A percentile compares a stretch with the other conserved stretches of the same genome.
Evolutionary conservation across 2,888 invertebrate genomes (phyloP).

Genomic region (Mimas tiliae): DNA sequence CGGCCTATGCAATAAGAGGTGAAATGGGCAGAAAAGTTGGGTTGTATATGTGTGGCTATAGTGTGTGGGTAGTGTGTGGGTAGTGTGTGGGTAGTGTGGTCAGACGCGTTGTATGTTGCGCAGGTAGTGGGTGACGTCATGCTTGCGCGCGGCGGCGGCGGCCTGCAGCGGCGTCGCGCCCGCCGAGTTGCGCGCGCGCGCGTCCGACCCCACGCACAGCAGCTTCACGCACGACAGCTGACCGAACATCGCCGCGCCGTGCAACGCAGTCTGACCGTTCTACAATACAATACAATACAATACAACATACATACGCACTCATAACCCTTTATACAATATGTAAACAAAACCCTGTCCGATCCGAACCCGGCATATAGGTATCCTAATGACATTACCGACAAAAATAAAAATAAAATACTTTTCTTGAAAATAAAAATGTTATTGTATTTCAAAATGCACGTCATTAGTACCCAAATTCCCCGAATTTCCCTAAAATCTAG

Average conservation of each 20-base stretch:
- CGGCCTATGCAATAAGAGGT: too few relatives aligned
- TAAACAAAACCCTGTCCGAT: too few relatives aligned
- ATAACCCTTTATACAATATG: too few relatives aligned
- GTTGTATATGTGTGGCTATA: neutral
- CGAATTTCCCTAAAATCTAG: too few relatives aligned
- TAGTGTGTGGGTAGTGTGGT: neutral
- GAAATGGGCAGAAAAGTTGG: neutral
- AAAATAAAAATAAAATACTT: too few relatives aligned
- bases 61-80: neutral
- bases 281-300: slow-evolving; percentile 55
- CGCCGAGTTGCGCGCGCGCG: slow-evolving; percentile 87
- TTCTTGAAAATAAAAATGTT: too few relatives aligned
- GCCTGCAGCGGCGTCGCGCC: slow-evolving; percentile 85
- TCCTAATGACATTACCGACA: too few relatives aligned
- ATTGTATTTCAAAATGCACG: too few relatives aligned
- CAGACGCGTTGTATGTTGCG: slow-evolving; percentile 33
- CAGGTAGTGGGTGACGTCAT: slow-evolving; percentile 74
- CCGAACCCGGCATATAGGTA: too few relatives aligned
- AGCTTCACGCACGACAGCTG: slow-evolving; percentile 87
- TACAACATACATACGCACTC: too few relatives aligned
- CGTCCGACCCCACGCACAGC: slow-evolving; percentile 82
- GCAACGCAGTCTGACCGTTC: slow-evolving; percentile 96
- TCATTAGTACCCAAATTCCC: too few relatives aligned
- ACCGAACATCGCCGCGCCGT: slow-evolving; percentile 96
- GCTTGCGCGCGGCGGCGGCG: slow-evolving; percentile 82